Percentiles rank a stretch among this genome's conserved stretches.
These are phyloP conservation scores for Distichodus sexfasciatus DNA, from an alignment of 2,797 vertebrate genomes.

Conservation along the genomic window DNA sequence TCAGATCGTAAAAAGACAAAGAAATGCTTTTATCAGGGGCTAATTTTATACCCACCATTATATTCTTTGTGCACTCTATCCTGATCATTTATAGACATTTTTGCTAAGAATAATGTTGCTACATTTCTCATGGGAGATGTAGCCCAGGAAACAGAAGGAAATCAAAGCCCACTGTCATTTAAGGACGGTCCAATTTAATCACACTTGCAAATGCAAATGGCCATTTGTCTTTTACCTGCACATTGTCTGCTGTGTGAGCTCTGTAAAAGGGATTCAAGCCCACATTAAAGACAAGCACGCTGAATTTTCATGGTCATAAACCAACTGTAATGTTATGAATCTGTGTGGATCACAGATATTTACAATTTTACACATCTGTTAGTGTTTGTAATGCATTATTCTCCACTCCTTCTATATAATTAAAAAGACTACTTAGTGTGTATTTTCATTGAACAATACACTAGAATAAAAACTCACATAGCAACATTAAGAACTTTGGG, in stretches of 20 bases:
- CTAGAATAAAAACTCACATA: too few relatives aligned
- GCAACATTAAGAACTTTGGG: too few relatives aligned
- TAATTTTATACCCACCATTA: background rate
- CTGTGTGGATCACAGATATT: too few relatives aligned
- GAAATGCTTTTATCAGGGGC: background rate
- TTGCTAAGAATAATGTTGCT: conserved; percentile 1
- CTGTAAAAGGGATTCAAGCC: background rate
- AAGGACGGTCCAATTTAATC: conserved; percentile 5
- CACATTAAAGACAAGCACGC: background rate
- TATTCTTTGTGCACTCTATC: background rate
- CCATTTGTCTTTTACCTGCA: background rate
- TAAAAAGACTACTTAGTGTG: too few relatives aligned
- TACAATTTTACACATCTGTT: too few relatives aligned
- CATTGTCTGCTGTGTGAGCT: background rate
- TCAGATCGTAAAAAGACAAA: background rate
- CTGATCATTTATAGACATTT: background rate
- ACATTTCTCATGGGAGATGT: conserved; percentile 11
- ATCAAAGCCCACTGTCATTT: background rate
- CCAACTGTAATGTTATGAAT: too few relatives aligned
- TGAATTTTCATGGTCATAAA: too few relatives aligned
- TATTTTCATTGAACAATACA: too few relatives aligned
- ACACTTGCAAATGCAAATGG: background rate
- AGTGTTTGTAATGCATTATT: too few relatives aligned
- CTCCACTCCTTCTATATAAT: background rate
- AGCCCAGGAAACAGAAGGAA: conserved; percentile 33